These are phyloP conservation scores for Morinoia aosen DNA, from an alignment of 2,888 invertebrate species.

Conservation along the genomic window DNA sequence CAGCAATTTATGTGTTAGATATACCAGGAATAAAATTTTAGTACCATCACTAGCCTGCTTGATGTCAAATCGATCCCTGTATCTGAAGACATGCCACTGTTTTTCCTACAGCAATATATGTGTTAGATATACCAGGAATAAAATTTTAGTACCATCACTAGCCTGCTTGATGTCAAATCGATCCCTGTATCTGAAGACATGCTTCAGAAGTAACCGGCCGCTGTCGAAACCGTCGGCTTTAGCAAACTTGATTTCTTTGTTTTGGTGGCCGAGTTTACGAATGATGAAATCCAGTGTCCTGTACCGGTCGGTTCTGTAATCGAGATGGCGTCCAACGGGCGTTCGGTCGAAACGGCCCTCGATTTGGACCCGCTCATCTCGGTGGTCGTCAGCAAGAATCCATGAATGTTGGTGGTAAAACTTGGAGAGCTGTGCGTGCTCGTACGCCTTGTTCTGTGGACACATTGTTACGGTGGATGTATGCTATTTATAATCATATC, in stretches of 20 bases:
- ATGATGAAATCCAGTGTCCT: background rate
- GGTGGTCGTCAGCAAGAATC: constrained; percentile 7
- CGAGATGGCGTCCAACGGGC: background rate
- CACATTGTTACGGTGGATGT: background rate
- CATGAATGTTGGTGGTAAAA: background rate
- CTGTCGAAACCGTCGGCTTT: background rate
- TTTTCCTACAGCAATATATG: too few species aligned
- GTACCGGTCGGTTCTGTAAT: background rate
- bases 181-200: background rate
- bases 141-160: too few species aligned
- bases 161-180: background rate
- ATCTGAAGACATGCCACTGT: too few species aligned
- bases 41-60: too few species aligned
- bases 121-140: too few species aligned
- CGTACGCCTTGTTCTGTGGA: background rate
- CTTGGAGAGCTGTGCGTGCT: background rate
- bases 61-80: too few species aligned
- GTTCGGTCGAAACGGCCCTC: background rate
- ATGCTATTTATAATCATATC: background rate
- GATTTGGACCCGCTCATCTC: background rate
- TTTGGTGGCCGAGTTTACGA: background rate
- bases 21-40: too few species aligned
- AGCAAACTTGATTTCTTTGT: background rate
- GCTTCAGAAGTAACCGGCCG: background rate
- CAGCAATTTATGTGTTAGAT: too few species aligned